A percentile compares a stretch with the other conserved stretches of the same genome.
Conservation (phyloP, 2,797 vertebrate species). For the Ibycter americanus region DNA sequence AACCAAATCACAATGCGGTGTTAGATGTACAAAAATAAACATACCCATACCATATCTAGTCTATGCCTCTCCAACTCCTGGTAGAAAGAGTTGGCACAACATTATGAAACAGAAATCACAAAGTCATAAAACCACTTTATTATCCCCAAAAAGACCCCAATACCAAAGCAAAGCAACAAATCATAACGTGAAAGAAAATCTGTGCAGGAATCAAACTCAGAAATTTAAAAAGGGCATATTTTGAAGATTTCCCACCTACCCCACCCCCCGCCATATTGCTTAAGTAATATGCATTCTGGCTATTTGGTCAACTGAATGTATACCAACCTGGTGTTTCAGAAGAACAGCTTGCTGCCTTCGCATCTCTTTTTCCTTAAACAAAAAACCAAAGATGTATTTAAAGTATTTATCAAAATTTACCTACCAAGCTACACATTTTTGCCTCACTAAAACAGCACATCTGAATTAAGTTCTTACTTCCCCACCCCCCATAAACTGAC, state of each 20-base stretch:
- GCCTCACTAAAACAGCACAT: background rate
- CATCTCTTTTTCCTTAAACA: constrained; percentile 92
- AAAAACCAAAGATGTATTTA: constrained; percentile 28
- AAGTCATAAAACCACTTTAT: constrained; percentile 84
- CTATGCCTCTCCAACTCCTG: constrained; percentile 99
- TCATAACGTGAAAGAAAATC: constrained; percentile 64
- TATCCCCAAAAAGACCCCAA: constrained; percentile 81
- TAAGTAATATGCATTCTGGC: background rate
- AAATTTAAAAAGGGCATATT: constrained; percentile 40
- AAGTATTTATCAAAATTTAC: background rate
- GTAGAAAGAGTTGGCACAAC: constrained; percentile 95
- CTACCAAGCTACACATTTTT: background rate
- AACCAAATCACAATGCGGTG: constrained; percentile 93
- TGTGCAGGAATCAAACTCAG: constrained; percentile 64
- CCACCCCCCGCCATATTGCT: background rate
- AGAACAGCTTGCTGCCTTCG: constrained; percentile 91
- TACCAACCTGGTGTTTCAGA: constrained; percentile 93
- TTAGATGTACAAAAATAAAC: constrained; percentile 97
- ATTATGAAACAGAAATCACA: constrained; percentile 96
- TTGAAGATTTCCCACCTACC: constrained; percentile 6
- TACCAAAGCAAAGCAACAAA: constrained; percentile 89
- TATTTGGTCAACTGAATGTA: background rate
- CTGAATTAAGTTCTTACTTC: background rate
- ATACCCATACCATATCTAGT: constrained; percentile 99
- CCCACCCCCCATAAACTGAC: background rate